phyloP scores from a whole-genome alignment of 2,888 invertebrate species.

The Zonitis immaculata region DNA sequence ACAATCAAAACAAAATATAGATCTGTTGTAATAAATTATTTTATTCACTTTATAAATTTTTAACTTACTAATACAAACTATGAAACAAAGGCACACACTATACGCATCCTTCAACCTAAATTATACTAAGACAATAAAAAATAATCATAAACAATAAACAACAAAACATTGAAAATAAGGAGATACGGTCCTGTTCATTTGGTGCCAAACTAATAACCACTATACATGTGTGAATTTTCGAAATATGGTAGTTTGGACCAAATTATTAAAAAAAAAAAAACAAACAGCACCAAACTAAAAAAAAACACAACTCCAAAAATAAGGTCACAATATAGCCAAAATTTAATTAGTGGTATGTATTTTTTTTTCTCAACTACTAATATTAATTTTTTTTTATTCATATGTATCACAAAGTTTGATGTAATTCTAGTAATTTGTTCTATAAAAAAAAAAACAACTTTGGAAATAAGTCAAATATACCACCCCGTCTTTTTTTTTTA shows the following conservation, averaged over 20 bases:
- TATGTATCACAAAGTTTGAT: background rate
- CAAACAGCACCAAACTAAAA: background rate
- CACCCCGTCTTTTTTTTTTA: background rate
- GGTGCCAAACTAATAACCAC: background rate
- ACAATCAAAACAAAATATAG: no score
- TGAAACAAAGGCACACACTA: slow-evolving; percentile 20
- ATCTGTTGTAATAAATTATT: background rate
- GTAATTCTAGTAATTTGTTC: no score
- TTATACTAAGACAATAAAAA: slow-evolving; percentile 3
- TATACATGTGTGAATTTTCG: no score
- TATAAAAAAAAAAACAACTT: no score
- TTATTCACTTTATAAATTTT: slow-evolving; percentile 3
- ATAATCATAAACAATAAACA: background rate
- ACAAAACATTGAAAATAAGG: background rate
- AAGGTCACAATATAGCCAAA: no score
- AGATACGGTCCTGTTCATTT: background rate
- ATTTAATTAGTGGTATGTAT: no score
- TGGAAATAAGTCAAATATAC: background rate
- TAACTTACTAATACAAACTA: slow-evolving; percentile 11
- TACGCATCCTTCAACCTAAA: slow-evolving; percentile 6
- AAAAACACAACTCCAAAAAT: background rate
- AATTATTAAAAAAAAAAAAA: background rate
- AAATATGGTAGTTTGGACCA: no score
- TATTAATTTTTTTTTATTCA: background rate
- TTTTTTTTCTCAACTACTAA: no score